Evolutionary conservation across 2,113 vertebrate genomes (phyloP).

Genomic region (Forbesichthys papilliferus): DNA sequence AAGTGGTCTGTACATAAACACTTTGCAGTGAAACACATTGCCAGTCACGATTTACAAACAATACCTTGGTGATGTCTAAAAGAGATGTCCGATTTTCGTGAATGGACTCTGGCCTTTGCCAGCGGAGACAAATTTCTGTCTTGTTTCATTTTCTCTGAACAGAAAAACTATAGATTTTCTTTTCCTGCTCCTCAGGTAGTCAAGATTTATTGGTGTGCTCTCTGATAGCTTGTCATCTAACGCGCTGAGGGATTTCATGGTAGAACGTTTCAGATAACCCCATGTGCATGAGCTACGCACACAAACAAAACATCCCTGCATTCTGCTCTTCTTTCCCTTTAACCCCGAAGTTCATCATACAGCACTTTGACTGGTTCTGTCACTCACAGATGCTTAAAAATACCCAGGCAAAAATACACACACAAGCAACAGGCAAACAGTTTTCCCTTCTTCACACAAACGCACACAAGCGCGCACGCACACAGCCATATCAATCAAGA

Average conservation of each 20-base stretch:
- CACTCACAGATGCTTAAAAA: not conserved
- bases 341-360: too few species aligned
- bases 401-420: conserved; percentile 1
- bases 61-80: not conserved
- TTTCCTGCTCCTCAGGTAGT: conserved; percentile 12
- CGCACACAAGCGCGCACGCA: conserved; percentile 23
- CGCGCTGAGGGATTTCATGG: conserved; percentile 17
- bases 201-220: conserved; percentile 27
- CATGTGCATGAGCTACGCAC: not conserved
- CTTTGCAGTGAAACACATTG: not conserved
- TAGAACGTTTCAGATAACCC: conserved; percentile 17
- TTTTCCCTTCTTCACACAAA: not conserved
- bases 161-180: conserved; percentile 33
- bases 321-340: too few species aligned
- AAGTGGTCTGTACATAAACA: not conserved
- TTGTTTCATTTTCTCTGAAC: conserved; percentile 6
- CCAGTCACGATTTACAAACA: not conserved
- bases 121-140: conserved; percentile 1
- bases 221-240: conserved; percentile 11
- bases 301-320: not conserved
- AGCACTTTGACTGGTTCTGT: not conserved
- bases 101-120: not conserved
- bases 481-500: conserved; percentile 38
- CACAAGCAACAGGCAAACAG: not conserved
- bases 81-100: not conserved